Conservation (phyloP, 2,888 invertebrate species). For the Callyntrura sp. region DNA sequence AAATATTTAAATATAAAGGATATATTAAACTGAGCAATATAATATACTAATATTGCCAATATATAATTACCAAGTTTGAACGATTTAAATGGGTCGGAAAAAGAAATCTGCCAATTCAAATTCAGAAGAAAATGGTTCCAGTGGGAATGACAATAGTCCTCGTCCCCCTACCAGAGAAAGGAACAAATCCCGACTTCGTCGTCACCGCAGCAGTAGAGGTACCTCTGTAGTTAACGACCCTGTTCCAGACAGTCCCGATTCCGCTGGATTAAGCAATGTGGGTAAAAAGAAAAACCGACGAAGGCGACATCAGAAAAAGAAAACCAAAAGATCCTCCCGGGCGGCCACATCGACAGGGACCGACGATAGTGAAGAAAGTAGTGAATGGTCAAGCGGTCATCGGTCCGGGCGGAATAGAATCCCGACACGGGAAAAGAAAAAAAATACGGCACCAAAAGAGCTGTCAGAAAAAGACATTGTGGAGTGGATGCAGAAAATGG, state of each 20-base stretch:
- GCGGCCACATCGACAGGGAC: slow-evolving; percentile 27
- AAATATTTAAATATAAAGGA: no score
- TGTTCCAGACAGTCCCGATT: background rate
- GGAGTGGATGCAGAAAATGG: slow-evolving; percentile 22
- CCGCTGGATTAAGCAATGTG: background rate
- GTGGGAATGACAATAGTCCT: background rate
- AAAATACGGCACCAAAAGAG: no score
- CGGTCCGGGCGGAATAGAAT: background rate
- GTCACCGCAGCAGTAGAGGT: slow-evolving; percentile 28
- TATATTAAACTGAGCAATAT: no score
- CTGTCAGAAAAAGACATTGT: slow-evolving; percentile 63
- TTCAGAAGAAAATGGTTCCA: no score
- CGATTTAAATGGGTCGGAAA: no score
- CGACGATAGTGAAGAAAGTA: slow-evolving; percentile 1
- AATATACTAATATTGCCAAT: no score
- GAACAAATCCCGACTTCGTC: slow-evolving; percentile 48
- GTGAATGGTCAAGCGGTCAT: background rate
- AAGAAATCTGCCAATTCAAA: no score
- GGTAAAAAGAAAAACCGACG: slow-evolving; percentile 6
- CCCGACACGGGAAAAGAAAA: slow-evolving; percentile 5
- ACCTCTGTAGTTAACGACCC: background rate
- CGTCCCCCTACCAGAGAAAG: background rate
- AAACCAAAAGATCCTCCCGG: slow-evolving; percentile 1
- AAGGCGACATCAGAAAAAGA: slow-evolving; percentile 22
- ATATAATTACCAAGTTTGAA: no score